Evolutionary conservation across 64 coral and sea anemone genomes (phyloP), one percentile per base, ranked within the genome.

Genomic region (Platygyra sinensis): DNA sequence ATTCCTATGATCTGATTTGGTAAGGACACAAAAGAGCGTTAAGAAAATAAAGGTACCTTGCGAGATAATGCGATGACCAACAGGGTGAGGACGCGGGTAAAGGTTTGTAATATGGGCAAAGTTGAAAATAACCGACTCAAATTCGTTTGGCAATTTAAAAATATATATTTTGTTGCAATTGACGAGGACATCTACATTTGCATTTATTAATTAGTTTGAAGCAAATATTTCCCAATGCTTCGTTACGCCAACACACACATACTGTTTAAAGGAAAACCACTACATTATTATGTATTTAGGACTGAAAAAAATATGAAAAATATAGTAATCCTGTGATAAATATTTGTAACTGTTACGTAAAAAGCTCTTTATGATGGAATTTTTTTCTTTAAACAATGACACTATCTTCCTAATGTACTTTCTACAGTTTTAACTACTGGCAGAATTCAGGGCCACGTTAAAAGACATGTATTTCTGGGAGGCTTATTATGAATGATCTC

Each of bases 281-380:
- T 46, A 20, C 39, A 46, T 4, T 10, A 30, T 74, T 33, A 74
- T 38, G 12, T 30, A 77, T 24, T 77, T 50, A 77, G 22, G 22
- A 15, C 42, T 46, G 42, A 46, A 77, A 77, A 77, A 18, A 50
- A 42, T 22, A 77, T 24, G 49, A 50, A 38, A 50, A 77, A 76
- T 54, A 77, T 55, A 57, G 49, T 28, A 28, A 79, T 54, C 20
- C 24, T 55, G 76, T 79, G 76, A 79, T 52, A 79, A 79, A 79
- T 79, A 79, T 51, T 52, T 79, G 20, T 57, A 27, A 55, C 9
- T 79, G 10, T 14, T 54, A 54, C 10, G 9, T 55, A 55, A 79
- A 79, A 77, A 77, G 20, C 20, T 42, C 5, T 42, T 77, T n/a
- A 52, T 10, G 13, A 42, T 77, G 20, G 36, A 77, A 51, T 77